Base-by-base conservation (phyloP, 2,888 invertebrate species). In the Malachius bipustulatus region DNA sequence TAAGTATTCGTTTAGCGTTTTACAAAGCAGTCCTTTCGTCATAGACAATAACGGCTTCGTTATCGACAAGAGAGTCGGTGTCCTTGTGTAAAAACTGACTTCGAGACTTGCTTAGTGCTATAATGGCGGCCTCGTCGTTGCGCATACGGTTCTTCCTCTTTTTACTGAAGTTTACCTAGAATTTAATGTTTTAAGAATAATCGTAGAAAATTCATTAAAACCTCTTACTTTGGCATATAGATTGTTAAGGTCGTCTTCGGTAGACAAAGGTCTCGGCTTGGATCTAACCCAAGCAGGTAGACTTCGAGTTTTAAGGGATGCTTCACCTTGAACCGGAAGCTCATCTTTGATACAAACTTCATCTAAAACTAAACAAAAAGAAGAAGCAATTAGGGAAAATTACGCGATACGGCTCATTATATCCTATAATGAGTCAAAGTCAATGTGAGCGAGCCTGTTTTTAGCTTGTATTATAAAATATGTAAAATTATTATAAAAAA, bases 121-220 rank as follows among this genome's bases (percentile, higher is more conserved):
- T 83, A 36, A 77, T 74, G 34, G 82, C 83, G 2, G 83, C 83
- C 64, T 82, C 82, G 55, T 81, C 80, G 59, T 75, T 82, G 45
- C 80, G 71, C 82, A 84, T 83, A 35, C 82, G 74, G 58, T 80
- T 82, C 65, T 79, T 79, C 54, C 81, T 72, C 56, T 82, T 82
- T 59, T 80, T 82, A 56, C 80, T 81, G 50, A 80, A 71, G 51
- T 75, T 80, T 16, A 80, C 78, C 79, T 80, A 58, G 19, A 59
- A 60, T 43, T 19, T 8, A 8, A 19, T 19, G 24, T n/a, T n/a
- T n/a, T n/a, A n/a, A n/a, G n/a, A n/a, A n/a, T n/a, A n/a, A n/a
- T n/a, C n/a, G n/a, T n/a, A n/a, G n/a, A 14, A 15, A 33, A 11
- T n/a, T 8, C 13, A 31, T 31, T 19, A 26, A 10, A 30, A n/a